A percentile compares a stretch with the other conserved stretches of the same genome.
Evolutionary conservation across 2,113 vertebrate species (phyloP).

Genomic region (Monopterus albus): DNA sequence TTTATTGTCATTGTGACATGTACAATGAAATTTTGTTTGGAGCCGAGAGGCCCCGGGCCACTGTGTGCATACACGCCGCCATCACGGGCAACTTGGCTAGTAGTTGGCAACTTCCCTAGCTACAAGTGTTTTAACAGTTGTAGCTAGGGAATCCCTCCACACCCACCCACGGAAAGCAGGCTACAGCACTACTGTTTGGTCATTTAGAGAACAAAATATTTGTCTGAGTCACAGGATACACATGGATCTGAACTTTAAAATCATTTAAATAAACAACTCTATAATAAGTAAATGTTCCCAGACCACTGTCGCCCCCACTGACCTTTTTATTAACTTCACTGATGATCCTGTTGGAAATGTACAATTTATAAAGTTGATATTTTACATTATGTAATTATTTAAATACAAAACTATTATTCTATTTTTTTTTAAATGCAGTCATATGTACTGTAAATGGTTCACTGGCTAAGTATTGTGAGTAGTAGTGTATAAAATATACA

Average conservation of each 20-base stretch:
- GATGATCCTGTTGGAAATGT: not conserved
- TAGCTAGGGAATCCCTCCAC: slow-evolving; percentile 2
- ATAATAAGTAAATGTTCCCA: too few species aligned
- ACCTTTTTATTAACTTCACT: too few species aligned
- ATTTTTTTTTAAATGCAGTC: not conserved
- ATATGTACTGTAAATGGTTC: not conserved
- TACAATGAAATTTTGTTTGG: too few species aligned
- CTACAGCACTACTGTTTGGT: not conserved
- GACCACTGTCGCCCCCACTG: too few species aligned
- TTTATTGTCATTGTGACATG: too few species aligned
- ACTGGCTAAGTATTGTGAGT: too few species aligned
- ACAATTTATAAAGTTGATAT: not conserved
- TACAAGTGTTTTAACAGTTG: not conserved
- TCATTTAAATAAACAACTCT: too few species aligned
- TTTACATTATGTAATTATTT: not conserved
- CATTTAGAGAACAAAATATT: not conserved
- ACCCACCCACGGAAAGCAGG: slow-evolving; percentile 12
- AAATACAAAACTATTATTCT: too few species aligned
- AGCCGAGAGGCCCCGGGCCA: too few species aligned
- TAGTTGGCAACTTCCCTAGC: too few species aligned
- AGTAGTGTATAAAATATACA: not conserved
- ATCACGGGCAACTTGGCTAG: too few species aligned
- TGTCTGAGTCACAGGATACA: not conserved
- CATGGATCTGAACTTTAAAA: not conserved
- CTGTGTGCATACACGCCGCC: too few species aligned